phyloP scores from a whole-genome alignment of 2,888 invertebrate species.

The Anarsia innoxiella region DNA sequence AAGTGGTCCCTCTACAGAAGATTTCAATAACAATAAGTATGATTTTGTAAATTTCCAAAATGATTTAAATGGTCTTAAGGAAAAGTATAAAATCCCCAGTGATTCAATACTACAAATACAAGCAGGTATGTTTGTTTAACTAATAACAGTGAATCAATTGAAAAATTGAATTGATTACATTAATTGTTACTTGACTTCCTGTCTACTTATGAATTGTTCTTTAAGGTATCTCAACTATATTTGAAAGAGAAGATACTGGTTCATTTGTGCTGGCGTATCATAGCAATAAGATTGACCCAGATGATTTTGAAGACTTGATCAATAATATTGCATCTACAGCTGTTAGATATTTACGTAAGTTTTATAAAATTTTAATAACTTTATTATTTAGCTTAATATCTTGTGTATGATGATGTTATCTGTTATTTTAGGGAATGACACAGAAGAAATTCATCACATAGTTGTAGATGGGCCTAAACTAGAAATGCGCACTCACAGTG shows the following conservation, averaged over 20 bases:
- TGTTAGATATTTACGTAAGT: slow-evolving; percentile 61
- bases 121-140: slow-evolving; percentile 55
- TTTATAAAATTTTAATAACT: not conserved
- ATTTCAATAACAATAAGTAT: slow-evolving; percentile 23
- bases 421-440: slow-evolving; percentile 44
- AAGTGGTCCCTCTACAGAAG: not conserved
- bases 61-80: slow-evolving; percentile 41
- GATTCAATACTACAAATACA: slow-evolving; percentile 48
- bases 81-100: slow-evolving; percentile 46
- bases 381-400: not conserved
- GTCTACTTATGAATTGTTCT: too few relatives aligned
- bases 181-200: not conserved
- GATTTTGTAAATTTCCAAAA: slow-evolving; percentile 42
- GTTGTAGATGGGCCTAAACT: slow-evolving; percentile 40
- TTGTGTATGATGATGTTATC: too few relatives aligned
- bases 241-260: slow-evolving; percentile 48
- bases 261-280: slow-evolving; percentile 63
- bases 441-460: slow-evolving; percentile 33
- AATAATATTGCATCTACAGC: slow-evolving; percentile 43
- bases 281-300: slow-evolving; percentile 35
- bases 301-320: slow-evolving; percentile 43
- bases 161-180: too few relatives aligned
- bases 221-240: slow-evolving; percentile 60
- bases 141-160: too few relatives aligned
- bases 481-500: slow-evolving; percentile 40